Conservation (phyloP, 2,888 invertebrate genomes). For the Lycaena phlaeas region DNA sequence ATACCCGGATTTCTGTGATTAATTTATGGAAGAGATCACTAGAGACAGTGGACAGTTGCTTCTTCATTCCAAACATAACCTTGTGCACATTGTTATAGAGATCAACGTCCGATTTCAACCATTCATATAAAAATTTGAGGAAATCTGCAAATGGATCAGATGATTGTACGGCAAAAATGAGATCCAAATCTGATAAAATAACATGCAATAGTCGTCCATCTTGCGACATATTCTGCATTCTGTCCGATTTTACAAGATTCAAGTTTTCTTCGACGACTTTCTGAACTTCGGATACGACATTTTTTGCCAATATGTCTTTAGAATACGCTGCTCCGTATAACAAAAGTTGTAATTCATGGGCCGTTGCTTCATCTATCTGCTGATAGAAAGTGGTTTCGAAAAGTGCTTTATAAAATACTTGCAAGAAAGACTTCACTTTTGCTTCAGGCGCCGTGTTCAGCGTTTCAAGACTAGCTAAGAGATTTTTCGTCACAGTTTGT, state of each 20-base stretch:
- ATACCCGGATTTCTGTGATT: background rate
- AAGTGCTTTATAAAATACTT: conserved; percentile 24
- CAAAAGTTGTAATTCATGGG: conserved; percentile 37
- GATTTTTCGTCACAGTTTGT: conserved; percentile 31
- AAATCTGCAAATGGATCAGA: conserved; percentile 34
- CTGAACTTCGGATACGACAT: too few species aligned
- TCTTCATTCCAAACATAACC: background rate
- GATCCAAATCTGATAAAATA: conserved; percentile 50
- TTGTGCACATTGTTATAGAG: background rate
- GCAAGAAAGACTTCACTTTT: conserved; percentile 30
- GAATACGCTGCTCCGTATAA: conserved; percentile 43
- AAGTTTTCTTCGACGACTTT: conserved; percentile 33
- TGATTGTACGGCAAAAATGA: conserved; percentile 32
- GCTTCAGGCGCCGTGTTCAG: conserved; percentile 27
- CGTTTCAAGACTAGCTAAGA: conserved; percentile 29
- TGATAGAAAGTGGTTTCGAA: conserved; percentile 33
- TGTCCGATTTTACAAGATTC: conserved; percentile 18
- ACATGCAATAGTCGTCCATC: conserved; percentile 37
- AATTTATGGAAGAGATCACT: background rate
- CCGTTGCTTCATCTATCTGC: conserved; percentile 29
- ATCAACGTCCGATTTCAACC: background rate
- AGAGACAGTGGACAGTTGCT: background rate
- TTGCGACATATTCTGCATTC: conserved; percentile 22
- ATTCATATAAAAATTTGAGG: conserved; percentile 16
- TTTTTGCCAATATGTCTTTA: conserved; percentile 32